Evolutionary conservation across 2,797 vertebrate genomes (phyloP).

Genomic region (Parambassis ranga): DNA sequence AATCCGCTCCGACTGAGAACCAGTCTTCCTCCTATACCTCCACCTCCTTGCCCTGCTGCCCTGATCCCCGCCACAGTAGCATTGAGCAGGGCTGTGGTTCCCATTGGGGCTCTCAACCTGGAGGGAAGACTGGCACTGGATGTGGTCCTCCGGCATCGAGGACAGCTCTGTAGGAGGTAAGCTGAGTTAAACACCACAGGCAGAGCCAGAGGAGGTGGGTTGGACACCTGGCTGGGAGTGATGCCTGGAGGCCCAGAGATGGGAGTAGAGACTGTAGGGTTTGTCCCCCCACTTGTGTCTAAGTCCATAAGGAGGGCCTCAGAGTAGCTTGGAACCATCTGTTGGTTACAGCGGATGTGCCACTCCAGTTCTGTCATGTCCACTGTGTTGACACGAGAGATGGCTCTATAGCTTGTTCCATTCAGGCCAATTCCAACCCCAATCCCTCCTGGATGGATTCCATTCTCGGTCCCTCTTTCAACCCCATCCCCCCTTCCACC

Average conservation of each 20-base stretch:
- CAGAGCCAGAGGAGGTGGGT: slow-evolving; percentile 62
- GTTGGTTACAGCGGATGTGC: slow-evolving; percentile 93
- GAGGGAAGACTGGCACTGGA: slow-evolving; percentile 89
- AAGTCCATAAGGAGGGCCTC: slow-evolving; percentile 89
- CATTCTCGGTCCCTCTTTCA: slow-evolving; percentile 66
- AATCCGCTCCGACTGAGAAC: slow-evolving; percentile 91
- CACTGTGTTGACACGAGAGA: slow-evolving; percentile 89
- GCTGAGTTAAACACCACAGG: slow-evolving; percentile 80
- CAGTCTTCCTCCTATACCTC: slow-evolving; percentile 80
- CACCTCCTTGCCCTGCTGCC: slow-evolving; percentile 54
- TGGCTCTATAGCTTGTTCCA: slow-evolving; percentile 77
- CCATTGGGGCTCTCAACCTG: slow-evolving; percentile 79
- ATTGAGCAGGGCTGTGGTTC: slow-evolving; percentile 78
- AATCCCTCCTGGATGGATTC: slow-evolving; percentile 51
- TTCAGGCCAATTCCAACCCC: slow-evolving; percentile 49
- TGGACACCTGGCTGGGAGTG: slow-evolving; percentile 46
- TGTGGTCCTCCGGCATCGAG: slow-evolving; percentile 84
- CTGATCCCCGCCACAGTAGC: slow-evolving; percentile 81
- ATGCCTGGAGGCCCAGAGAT: slow-evolving; percentile 59
- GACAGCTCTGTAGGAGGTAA: slow-evolving; percentile 88
- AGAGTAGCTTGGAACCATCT: slow-evolving; percentile 92
- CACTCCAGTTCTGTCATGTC: slow-evolving; percentile 93
- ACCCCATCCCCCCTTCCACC: slow-evolving; percentile 59
- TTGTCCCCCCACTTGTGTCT: slow-evolving; percentile 63
- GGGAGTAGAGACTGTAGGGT: slow-evolving; percentile 68